Conservation (phyloP, 2,113 vertebrate genomes). For the Halichoeres trimaculatus region DNA sequence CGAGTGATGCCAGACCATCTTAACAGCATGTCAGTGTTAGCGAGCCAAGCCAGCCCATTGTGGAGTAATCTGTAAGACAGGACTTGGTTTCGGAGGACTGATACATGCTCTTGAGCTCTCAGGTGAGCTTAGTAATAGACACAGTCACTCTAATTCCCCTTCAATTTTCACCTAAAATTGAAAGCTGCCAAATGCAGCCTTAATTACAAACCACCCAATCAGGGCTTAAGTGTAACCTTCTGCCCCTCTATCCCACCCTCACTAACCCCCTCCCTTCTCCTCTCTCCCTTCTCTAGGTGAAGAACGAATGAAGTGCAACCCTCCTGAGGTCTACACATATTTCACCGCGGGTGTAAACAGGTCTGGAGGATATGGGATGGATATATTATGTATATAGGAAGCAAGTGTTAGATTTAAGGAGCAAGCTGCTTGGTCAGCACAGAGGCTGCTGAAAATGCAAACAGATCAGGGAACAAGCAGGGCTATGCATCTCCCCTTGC, state of each 20-base stretch:
- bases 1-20: conserved; percentile 10
- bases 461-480: conserved; percentile 72
- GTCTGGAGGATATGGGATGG: conserved; percentile 62
- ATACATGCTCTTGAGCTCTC: conserved; percentile 62
- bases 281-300: conserved; percentile 14
- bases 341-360: conserved; percentile 66
- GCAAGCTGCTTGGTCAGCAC: conserved; percentile 81
- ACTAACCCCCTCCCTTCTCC: conserved; percentile 22
- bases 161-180: conserved; percentile 82
- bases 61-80: conserved; percentile 43
- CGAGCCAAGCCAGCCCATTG: conserved; percentile 21
- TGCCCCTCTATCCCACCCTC: conserved; percentile 25
- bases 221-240: conserved; percentile 79
- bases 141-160: conserved; percentile 77
- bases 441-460: conserved; percentile 70
- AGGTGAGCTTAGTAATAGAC: conserved; percentile 80
- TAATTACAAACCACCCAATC: conserved; percentile 81
- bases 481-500: conserved; percentile 78
- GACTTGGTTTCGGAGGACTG: conserved; percentile 39
- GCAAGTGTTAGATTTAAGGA: conserved; percentile 72
- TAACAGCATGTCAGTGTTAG: conserved; percentile 39
- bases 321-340: conserved; percentile 64
- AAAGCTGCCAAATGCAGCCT: conserved; percentile 76
- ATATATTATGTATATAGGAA: conserved; percentile 81
- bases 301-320: conserved; percentile 54